phyloP scores from a whole-genome alignment of 2,888 invertebrate genomes.

The Cordylochernes scorpioides region DNA sequence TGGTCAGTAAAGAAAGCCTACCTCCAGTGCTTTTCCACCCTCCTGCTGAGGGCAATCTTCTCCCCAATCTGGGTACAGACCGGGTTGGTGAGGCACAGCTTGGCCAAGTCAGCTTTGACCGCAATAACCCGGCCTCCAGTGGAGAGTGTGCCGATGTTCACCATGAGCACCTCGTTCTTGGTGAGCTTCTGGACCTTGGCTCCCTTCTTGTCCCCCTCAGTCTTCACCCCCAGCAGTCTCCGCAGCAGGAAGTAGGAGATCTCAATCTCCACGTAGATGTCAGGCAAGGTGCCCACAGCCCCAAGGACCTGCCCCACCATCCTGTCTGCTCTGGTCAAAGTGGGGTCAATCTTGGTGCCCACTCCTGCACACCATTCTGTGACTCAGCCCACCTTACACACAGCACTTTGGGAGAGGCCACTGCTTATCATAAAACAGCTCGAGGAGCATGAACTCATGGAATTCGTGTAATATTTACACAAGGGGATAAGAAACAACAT shows the following conservation, averaged over 20 bases:
- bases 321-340: conserved; percentile 88
- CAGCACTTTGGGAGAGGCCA: too few relatives aligned
- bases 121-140: conserved; percentile 87
- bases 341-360: conserved; percentile 95
- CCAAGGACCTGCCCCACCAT: conserved; percentile 91
- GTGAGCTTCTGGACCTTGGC: conserved; percentile 80
- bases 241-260: conserved; percentile 89
- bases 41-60: conserved; percentile 91
- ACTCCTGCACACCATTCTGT: conserved; percentile 41
- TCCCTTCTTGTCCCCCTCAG: conserved; percentile 94
- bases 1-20: conserved; percentile 25
- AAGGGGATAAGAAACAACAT: too few relatives aligned
- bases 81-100: conserved; percentile 82
- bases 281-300: conserved; percentile 81
- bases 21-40: conserved; percentile 99
- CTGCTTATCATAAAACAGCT: too few relatives aligned
- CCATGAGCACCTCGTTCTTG: conserved; percentile 69
- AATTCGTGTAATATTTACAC: too few relatives aligned
- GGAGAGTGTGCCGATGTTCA: conserved; percentile 94
- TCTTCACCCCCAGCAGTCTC: conserved; percentile 81
- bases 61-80: conserved; percentile 97
- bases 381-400: too few relatives aligned
- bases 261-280: conserved; percentile 90
- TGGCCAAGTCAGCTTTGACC: conserved; percentile 83
- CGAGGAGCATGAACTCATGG: too few relatives aligned